Evolutionary conservation across 2,888 invertebrate genomes (phyloP).

Genomic region (Mythimna impura): DNA sequence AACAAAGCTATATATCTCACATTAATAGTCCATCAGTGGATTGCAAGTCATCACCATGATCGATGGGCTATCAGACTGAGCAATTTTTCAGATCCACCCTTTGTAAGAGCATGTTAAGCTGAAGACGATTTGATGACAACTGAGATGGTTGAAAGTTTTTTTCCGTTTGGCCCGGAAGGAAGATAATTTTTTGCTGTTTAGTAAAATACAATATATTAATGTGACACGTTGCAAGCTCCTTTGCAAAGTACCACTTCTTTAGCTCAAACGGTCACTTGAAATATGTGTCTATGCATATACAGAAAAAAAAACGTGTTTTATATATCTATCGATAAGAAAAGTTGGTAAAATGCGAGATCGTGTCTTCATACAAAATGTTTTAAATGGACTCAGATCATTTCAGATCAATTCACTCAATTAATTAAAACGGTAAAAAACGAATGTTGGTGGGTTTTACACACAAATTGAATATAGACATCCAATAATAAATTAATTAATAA

Average conservation of each 20-base stretch:
- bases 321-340: too few relatives aligned
- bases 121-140: conserved; percentile 55
- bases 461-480: too few relatives aligned
- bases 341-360: too few relatives aligned
- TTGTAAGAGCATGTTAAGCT: conserved; percentile 28
- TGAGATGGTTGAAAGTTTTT: conserved; percentile 10
- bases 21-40: conserved; percentile 60
- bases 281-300: too few relatives aligned
- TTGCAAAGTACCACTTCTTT: background rate
- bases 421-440: too few relatives aligned
- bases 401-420: too few relatives aligned
- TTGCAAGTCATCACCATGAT: conserved; percentile 61
- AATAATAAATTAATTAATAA: too few relatives aligned
- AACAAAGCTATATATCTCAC: conserved; percentile 45
- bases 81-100: conserved; percentile 59
- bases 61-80: conserved; percentile 46
- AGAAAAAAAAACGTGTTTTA: too few relatives aligned
- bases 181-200: background rate
- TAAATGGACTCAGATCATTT: too few relatives aligned
- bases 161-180: background rate
- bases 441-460: too few relatives aligned
- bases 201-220: background rate
- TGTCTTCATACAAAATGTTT: too few relatives aligned
- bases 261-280: background rate
- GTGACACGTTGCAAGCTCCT: background rate